Percentiles rank a stretch among this genome's conserved stretches.
Evolutionary conservation across 2,113 vertebrate genomes (phyloP).

Genomic region (Irena cyanogastra): DNA sequence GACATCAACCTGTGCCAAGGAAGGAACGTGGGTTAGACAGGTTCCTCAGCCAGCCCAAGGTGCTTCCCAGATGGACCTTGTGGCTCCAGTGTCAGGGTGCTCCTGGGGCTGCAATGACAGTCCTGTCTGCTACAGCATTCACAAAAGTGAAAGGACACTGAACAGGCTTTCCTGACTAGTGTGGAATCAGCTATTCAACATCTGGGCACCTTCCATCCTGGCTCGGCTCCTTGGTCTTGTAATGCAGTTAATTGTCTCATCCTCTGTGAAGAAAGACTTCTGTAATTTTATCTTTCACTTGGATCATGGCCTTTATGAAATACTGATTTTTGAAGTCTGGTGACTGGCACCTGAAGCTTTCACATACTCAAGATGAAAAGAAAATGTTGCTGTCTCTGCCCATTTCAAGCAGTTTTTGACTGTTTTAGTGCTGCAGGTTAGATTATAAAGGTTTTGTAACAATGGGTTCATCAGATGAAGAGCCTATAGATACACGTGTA

Average conservation of each 20-base stretch:
- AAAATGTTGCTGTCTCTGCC: not conserved
- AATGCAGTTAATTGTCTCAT: not conserved
- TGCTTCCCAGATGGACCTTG: not conserved
- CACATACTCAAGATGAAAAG: not conserved
- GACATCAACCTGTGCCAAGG: constrained; percentile 79
- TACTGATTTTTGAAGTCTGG: not conserved
- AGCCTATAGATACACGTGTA: accelerated
- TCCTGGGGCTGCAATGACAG: not conserved
- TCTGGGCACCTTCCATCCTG: not conserved
- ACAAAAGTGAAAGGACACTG: not conserved
- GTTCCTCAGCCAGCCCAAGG: not conserved
- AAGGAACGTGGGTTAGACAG: constrained; percentile 34
- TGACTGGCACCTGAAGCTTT: not conserved
- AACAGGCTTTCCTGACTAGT: not conserved
- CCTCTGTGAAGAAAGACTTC: not conserved
- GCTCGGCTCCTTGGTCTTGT: not conserved
- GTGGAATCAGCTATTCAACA: not conserved
- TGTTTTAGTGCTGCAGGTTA: not conserved
- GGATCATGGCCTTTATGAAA: not conserved
- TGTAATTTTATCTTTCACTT: not conserved
- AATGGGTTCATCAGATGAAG: not conserved
- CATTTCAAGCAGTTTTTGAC: not conserved
- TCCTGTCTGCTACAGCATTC: not conserved
- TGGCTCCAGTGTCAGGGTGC: not conserved
- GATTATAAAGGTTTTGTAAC: not conserved